Conservation (phyloP, 2,113 vertebrate genomes). For the Myotis lucifugus region DNA sequence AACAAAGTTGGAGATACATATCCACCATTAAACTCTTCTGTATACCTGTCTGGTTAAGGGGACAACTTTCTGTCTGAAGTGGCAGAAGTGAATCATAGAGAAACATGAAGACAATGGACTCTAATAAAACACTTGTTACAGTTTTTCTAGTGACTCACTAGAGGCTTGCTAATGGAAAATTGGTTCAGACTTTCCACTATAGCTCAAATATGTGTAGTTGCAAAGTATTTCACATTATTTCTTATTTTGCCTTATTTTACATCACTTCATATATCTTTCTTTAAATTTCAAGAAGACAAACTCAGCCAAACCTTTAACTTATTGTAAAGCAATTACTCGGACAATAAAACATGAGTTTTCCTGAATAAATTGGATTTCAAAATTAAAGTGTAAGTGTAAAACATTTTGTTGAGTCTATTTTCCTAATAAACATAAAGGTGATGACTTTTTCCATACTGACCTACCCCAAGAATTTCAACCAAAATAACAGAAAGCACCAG, state of each 20-base stretch:
- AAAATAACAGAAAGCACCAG: conserved; percentile 1
- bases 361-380: conserved; percentile 27
- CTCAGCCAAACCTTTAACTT: conserved; percentile 29
- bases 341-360: conserved; percentile 53
- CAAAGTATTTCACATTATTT: conserved; percentile 53
- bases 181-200: conserved; percentile 28
- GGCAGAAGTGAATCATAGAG: neutral
- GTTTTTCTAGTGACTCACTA: neutral
- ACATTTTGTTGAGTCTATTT: conserved; percentile 48
- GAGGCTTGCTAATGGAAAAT: neutral
- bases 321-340: conserved; percentile 16
- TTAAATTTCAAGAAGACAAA: conserved; percentile 41
- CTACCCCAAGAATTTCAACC: conserved; percentile 24
- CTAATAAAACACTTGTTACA: neutral
- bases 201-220: conserved; percentile 31
- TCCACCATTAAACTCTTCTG: neutral
- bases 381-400: conserved; percentile 56
- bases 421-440: neutral
- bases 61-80: neutral
- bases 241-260: conserved; percentile 48
- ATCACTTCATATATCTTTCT: conserved; percentile 30
- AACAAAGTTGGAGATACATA: neutral
- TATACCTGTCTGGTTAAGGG: conserved; percentile 1
- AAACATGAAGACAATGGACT: neutral
- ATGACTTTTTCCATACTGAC: neutral